These are phyloP conservation scores for Drosophila eugracilis DNA, from an alignment of 1,140 invertebrate species.

Conservation along the genomic window DNA sequence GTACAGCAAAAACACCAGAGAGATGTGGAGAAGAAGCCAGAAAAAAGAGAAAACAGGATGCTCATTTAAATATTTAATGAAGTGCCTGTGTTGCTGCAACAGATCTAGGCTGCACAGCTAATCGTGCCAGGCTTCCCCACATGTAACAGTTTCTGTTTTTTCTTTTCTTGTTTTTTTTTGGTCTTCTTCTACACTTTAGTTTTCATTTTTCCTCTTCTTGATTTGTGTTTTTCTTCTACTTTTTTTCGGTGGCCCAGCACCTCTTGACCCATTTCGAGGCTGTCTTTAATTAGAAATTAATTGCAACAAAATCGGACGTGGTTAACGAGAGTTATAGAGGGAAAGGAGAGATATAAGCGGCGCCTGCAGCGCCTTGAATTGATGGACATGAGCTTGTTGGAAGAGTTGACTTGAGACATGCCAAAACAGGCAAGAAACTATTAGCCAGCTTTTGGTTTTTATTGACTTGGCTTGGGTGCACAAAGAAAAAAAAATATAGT, in stretches of 20 bases:
- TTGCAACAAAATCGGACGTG: constrained; percentile 57
- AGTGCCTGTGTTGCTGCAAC: constrained; percentile 74
- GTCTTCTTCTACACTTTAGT: constrained; percentile 34
- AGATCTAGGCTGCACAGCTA: constrained; percentile 64
- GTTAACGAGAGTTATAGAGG: constrained; percentile 1
- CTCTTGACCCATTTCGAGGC: constrained; percentile 76
- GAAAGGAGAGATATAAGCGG: constrained; percentile 38
- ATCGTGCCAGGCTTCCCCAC: constrained; percentile 61
- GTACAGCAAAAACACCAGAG: background rate
- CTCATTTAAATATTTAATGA: constrained; percentile 84
- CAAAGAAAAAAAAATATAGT: background rate
- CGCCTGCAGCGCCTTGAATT: constrained; percentile 68
- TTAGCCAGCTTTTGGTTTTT: constrained; percentile 57
- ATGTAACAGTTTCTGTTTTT: constrained; percentile 66
- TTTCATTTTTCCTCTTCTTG: constrained; percentile 33
- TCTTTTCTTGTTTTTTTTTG: constrained; percentile 47
- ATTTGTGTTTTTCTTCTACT: constrained; percentile 20
- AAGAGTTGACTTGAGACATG: constrained; percentile 73
- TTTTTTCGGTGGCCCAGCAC: constrained; percentile 22
- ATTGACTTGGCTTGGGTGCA: background rate
- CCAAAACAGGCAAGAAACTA: constrained; percentile 78
- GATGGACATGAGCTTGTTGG: constrained; percentile 71
- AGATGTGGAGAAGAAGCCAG: constrained; percentile 32
- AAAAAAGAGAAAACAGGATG: constrained; percentile 72
- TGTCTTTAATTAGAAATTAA: constrained; percentile 84